phyloP scores from a whole-genome alignment of 2,113 vertebrate species.

The Hystrix cristata region DNA sequence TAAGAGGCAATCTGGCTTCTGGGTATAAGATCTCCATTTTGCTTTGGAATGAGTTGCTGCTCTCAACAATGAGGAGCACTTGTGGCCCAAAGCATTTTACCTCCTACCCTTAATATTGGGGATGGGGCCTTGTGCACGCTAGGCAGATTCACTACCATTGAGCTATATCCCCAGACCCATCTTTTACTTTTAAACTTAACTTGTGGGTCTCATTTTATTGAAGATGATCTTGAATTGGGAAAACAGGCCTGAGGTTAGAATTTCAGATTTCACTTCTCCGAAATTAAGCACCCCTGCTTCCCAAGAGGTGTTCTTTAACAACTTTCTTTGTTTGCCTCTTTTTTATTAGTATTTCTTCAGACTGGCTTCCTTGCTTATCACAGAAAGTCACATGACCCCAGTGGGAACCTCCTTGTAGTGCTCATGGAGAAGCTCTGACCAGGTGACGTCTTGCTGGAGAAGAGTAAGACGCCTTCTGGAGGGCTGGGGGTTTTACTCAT shows the following conservation, averaged over 20 bases:
- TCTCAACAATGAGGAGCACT: background rate
- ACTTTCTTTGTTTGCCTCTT: background rate
- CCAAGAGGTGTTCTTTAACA: background rate
- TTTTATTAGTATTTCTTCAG: background rate
- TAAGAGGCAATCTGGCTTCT: background rate
- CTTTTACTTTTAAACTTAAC: slow-evolving; percentile 44
- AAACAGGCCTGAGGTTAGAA: background rate
- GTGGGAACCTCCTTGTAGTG: too few species aligned
- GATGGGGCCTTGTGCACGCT: background rate
- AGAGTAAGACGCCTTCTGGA: background rate
- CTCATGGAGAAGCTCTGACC: background rate
- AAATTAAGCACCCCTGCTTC: slow-evolving; percentile 1
- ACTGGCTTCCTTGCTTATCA: background rate
- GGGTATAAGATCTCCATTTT: background rate
- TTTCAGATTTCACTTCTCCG: background rate
- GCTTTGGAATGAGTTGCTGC: background rate
- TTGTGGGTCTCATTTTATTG: background rate
- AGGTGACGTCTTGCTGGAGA: background rate
- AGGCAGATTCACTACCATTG: background rate
- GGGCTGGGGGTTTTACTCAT: background rate
- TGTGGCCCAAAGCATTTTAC: background rate
- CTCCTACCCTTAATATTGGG: background rate
- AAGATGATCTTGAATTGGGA: background rate
- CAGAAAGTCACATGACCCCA: background rate
- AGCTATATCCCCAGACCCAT: background rate